Conservation (phyloP, 2,113 vertebrate genomes). For the Tupaia tana region DNA sequence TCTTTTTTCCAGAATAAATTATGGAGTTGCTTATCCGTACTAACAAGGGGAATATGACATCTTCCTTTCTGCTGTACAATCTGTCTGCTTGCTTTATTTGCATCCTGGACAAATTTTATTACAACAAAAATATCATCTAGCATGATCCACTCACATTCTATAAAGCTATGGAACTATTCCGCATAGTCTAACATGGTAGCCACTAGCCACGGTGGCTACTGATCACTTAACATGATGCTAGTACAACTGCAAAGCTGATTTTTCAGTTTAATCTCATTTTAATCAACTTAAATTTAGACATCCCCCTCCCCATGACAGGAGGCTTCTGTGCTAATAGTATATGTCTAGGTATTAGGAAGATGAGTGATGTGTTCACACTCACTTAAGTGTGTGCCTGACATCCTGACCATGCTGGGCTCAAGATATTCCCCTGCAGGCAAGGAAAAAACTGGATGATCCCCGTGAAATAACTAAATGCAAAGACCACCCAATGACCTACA, state of each 20-base stretch:
- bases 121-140: neutral
- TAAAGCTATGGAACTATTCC: neutral
- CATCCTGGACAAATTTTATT: neutral
- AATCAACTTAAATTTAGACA: slow-evolving; percentile 17
- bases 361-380: neutral
- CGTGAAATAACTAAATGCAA: neutral
- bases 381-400: neutral
- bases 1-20: neutral
- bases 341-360: neutral
- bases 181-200: neutral
- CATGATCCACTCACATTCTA: neutral
- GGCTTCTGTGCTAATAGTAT: neutral
- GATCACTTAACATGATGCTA: neutral
- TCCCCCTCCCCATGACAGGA: neutral
- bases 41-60: neutral
- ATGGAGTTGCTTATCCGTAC: neutral
- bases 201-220: neutral
- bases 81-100: neutral
- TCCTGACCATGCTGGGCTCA: too few species aligned
- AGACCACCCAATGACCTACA: neutral
- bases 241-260: neutral
- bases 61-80: neutral
- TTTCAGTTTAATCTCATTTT: neutral
- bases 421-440: neutral
- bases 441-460: neutral